Evolutionary conservation across 2,888 invertebrate species (phyloP).

Genomic region (Drosophila demipolita): DNA sequence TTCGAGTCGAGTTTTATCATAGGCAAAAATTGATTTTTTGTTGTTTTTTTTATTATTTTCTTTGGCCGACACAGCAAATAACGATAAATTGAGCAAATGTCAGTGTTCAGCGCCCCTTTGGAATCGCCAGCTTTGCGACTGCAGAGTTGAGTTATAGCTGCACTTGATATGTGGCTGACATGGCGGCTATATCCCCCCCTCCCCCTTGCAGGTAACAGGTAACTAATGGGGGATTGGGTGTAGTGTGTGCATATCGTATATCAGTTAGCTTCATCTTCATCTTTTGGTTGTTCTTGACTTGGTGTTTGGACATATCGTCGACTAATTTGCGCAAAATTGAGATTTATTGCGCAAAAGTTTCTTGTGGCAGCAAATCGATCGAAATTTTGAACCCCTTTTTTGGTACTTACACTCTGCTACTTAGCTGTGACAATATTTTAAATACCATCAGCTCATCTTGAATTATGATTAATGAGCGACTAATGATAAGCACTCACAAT

Average conservation of each 20-base stretch:
- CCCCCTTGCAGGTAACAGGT: conserved; percentile 23
- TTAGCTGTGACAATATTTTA: conserved; percentile 24
- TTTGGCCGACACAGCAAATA: conserved; percentile 58
- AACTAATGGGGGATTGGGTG: conserved; percentile 7
- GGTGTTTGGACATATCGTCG: conserved; percentile 67
- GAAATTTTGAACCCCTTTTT: conserved; percentile 39
- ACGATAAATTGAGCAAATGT: conserved; percentile 81
- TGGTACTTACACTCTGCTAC: neutral
- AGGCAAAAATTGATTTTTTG: conserved; percentile 78
- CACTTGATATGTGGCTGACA: conserved; percentile 77
- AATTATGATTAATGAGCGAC: conserved; percentile 72
- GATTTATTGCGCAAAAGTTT: conserved; percentile 66
- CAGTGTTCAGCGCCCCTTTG: conserved; percentile 50
- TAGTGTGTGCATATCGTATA: conserved; percentile 23
- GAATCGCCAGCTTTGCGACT: conserved; percentile 37
- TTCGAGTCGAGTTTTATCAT: conserved; percentile 67
- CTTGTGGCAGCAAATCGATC: conserved; percentile 37
- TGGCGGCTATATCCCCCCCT: conserved; percentile 9
- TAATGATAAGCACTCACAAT: conserved; percentile 57
- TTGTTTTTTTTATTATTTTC: conserved; percentile 28
- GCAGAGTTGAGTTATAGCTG: conserved; percentile 75
- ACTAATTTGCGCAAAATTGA: conserved; percentile 78
- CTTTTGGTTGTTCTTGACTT: conserved; percentile 22
- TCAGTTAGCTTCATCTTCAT: conserved; percentile 49
- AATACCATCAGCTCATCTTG: conserved; percentile 33